phyloP scores from a whole-genome alignment of 1,140 invertebrate species.

The Micrasema minimum region DNA sequence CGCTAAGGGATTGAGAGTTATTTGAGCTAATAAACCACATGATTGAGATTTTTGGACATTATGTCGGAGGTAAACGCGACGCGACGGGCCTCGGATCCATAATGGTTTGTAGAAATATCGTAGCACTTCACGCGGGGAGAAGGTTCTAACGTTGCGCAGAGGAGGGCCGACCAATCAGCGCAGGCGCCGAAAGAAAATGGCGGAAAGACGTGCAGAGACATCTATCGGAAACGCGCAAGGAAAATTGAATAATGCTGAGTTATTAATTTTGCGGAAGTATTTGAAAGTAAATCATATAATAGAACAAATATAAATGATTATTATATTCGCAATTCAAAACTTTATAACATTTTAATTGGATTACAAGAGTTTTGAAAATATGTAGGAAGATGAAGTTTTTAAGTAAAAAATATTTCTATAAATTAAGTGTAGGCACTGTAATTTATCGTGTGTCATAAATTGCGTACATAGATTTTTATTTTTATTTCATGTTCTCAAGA shows the following conservation, averaged over 20 bases:
- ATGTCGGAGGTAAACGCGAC: constrained; percentile 20
- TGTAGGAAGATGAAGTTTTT: too few relatives aligned
- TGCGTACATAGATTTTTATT: too few relatives aligned
- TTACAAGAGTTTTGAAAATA: too few relatives aligned
- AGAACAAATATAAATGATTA: too few relatives aligned
- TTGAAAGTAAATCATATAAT: too few relatives aligned
- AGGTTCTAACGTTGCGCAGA: constrained; percentile 11
- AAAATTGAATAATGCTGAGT: not conserved
- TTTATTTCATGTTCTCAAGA: too few relatives aligned
- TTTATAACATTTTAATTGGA: too few relatives aligned
- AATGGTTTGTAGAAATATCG: constrained; percentile 11
- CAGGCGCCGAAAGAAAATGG: constrained; percentile 31
- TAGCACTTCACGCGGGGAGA: constrained; percentile 15
- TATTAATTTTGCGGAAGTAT: too few relatives aligned
- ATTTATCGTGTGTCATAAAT: too few relatives aligned
- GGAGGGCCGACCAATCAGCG: not conserved
- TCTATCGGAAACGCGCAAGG: constrained; percentile 8
- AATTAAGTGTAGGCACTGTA: too few relatives aligned
- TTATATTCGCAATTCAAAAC: too few relatives aligned
- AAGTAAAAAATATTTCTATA: too few relatives aligned
- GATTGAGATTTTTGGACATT: constrained; percentile 6
- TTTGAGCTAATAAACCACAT: constrained; percentile 8
- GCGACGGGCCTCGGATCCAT: constrained; percentile 31
- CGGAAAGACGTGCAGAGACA: constrained; percentile 2
- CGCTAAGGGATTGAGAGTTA: not conserved